phyloP scores from a whole-genome alignment of 2,113 vertebrate genomes.

The Morone chrysops region DNA sequence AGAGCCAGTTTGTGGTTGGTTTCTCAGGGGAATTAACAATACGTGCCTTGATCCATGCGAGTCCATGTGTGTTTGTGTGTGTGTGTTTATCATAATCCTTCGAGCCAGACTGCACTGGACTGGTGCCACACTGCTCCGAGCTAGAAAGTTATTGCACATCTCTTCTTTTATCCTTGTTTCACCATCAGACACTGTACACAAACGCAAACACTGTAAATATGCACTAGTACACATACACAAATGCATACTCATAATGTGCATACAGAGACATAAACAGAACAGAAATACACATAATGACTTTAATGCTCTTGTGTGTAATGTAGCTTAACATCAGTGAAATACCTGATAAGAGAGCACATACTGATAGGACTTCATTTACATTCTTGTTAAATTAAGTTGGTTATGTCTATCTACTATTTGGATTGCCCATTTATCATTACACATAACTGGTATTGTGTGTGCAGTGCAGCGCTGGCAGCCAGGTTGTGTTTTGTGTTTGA shows the following conservation, averaged over 20 bases:
- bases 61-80: constrained; percentile 27
- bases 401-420: background rate
- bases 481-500: background rate
- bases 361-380: constrained; percentile 49
- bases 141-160: constrained; percentile 5
- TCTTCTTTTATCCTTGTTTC: constrained; percentile 3
- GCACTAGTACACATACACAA: background rate
- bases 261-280: constrained; percentile 18
- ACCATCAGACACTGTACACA: background rate
- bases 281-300: constrained; percentile 30
- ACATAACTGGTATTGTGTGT: background rate
- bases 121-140: constrained; percentile 14
- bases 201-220: background rate
- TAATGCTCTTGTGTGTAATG: constrained; percentile 43
- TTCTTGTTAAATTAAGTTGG: constrained; percentile 33
- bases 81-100: constrained; percentile 12
- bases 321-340: constrained; percentile 23
- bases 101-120: constrained; percentile 19
- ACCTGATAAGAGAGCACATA: constrained; percentile 40
- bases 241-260: background rate
- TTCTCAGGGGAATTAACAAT: constrained; percentile 70
- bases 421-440: background rate
- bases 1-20: constrained; percentile 63
- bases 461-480: background rate
- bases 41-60: constrained; percentile 71